Evolutionary conservation across 2,113 vertebrate species (phyloP), one percentile per base, ranked within the genome.

Genomic region (Poecile atricapillus): DNA sequence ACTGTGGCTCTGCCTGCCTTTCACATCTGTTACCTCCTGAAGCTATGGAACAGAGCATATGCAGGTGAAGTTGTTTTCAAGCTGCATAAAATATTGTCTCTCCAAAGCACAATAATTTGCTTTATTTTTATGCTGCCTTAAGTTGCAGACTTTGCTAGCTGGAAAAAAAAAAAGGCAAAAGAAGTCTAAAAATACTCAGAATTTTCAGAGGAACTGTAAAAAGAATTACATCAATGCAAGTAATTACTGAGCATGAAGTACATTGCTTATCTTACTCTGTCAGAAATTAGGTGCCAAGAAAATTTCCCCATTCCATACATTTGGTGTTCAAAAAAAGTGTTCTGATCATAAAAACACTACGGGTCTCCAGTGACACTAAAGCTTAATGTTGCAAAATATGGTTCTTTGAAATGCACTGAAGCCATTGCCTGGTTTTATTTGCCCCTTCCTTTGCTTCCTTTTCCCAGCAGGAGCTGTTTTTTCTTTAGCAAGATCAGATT

Each of bases 401-500:
- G 19, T 53, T 86, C 27, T 78, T 65, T 89, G 55, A 93, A 93
- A 89, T 13, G 23, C 41, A 55, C 13, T 53, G 76, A 70, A 90
- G 76, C 30, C 52, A 0, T 73, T 90, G 6, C 22, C 55, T 84
- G 37, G 10, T 59, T 97, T 81, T 85, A 95, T 93, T 91, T 88
- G 25, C 90, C 92, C 56, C 27, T 73, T 92, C 28, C 89, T 75
- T 81, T 22, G 15, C 35, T 79, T 91, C 12, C 28, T 83, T 90
- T 85, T 60, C 56, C 58, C 64, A 83, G 24, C n/a, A 93, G 60
- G 79, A 93, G 93, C 12, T 71, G 76, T 90, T 94, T 96, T 96
- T 78, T 89, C 12, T 75, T 91, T 67, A 79, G 70, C 59, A 87
- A 95, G 46, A 64, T 68, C 63, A 87, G 63, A 39, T 10, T 89